Percentiles rank a stretch among this genome's conserved stretches.
phyloP scores from a whole-genome alignment of 2,888 invertebrate genomes.

The Agelastica alni region DNA sequence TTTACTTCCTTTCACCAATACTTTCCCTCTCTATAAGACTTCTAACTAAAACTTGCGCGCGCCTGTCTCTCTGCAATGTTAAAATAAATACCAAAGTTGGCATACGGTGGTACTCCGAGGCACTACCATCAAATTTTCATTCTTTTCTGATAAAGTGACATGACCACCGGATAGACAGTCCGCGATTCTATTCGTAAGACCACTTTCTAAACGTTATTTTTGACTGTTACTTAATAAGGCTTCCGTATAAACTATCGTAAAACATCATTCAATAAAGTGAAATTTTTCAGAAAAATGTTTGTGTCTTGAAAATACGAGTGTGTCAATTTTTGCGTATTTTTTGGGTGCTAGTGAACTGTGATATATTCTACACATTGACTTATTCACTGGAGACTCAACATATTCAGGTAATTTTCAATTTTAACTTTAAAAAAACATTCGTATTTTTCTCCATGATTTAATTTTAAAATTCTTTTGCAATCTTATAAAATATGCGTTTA shows the following conservation, averaged over 20 bases:
- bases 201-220: conserved; percentile 34
- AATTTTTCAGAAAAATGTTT: conserved; percentile 20
- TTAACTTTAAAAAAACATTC: background rate
- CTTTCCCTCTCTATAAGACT: conserved; percentile 38
- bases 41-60: conserved; percentile 30
- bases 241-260: background rate
- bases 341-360: conserved; percentile 33
- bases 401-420: conserved; percentile 22
- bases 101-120: conserved; percentile 34
- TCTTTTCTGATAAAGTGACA: conserved; percentile 29
- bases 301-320: conserved; percentile 25
- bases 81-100: conserved; percentile 37
- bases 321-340: conserved; percentile 18
- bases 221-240: conserved; percentile 30
- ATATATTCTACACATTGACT: conserved; percentile 23
- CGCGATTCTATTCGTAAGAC: conserved; percentile 18
- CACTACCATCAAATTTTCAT: conserved; percentile 33
- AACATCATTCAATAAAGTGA: conserved; percentile 12
- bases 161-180: conserved; percentile 25
- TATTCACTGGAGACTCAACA: conserved; percentile 23
- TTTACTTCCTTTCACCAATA: conserved; percentile 37
- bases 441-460: conserved; percentile 4
- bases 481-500: conserved; percentile 19
- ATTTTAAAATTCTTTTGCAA: conserved; percentile 11
- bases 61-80: conserved; percentile 31